A percentile compares a stretch with the other conserved stretches of the same genome.
phyloP scores from a whole-genome alignment of 2,113 vertebrate species.

The Chamaetylas fuelleborni region DNA sequence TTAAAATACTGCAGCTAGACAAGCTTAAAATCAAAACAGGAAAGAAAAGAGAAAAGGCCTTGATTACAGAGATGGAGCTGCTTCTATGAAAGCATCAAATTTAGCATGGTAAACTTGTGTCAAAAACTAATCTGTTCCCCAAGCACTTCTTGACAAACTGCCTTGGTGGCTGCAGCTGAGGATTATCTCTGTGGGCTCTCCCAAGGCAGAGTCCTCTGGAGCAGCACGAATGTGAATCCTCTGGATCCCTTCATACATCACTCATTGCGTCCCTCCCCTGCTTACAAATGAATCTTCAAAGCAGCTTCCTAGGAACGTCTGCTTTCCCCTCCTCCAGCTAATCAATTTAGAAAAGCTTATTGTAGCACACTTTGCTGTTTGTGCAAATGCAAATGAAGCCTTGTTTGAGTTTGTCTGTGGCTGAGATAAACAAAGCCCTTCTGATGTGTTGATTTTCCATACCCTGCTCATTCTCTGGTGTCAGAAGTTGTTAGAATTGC shows the following conservation, averaged over 20 bases:
- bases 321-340: neutral
- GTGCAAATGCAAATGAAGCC: constrained; percentile 1
- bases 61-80: neutral
- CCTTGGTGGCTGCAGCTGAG: neutral
- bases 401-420: neutral
- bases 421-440: neutral
- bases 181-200: neutral
- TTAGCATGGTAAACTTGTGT: neutral
- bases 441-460: neutral
- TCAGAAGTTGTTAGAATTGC: neutral
- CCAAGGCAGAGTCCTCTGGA: rapidly evolving
- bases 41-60: neutral
- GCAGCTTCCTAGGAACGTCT: neutral
- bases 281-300: neutral
- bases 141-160: neutral
- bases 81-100: neutral
- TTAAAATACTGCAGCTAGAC: neutral
- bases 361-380: neutral
- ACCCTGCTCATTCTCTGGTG: neutral
- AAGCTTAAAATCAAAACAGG: neutral
- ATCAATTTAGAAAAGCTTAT: neutral
- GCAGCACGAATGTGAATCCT: rapidly evolving
- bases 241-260: rapidly evolving
- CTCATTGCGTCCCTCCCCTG: rapidly evolving
- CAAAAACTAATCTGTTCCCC: neutral